Percentiles rank a stretch among this genome's conserved stretches.
Conservation (phyloP, 2,113 vertebrate species). For the Phalacrocorax aristotelis region DNA sequence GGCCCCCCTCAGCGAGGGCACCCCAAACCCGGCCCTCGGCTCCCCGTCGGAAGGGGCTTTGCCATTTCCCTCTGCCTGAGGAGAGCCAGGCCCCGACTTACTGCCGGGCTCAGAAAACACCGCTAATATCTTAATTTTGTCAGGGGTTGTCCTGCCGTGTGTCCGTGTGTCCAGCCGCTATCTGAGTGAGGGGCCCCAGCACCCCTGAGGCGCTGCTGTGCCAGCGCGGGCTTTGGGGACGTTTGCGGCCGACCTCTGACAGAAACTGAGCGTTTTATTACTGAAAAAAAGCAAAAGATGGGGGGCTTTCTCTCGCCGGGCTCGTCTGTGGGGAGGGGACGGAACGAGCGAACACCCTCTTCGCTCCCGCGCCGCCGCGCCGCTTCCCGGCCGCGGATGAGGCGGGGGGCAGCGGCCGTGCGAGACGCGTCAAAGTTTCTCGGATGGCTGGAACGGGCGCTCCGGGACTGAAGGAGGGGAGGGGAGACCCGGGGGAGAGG, state of each 20-base stretch:
- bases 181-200: background rate
- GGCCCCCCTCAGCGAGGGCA: too few species aligned
- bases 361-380: background rate
- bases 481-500: background rate
- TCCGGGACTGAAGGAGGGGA: too few species aligned
- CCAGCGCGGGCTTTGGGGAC: background rate
- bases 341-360: background rate
- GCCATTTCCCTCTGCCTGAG: background rate
- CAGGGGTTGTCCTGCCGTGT: background rate
- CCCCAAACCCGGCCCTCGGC: background rate
- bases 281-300: background rate
- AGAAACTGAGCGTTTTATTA: background rate
- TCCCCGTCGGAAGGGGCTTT: background rate
- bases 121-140: too few species aligned
- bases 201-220: background rate
- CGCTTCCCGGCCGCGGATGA: background rate
- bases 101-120: fast-evolving
- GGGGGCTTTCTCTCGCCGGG: background rate
- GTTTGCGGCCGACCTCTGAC: background rate
- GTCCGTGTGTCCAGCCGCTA: background rate
- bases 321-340: background rate
- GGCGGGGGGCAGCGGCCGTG: background rate
- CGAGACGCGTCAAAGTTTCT: background rate
- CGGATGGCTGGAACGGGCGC: background rate
- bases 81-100: background rate